A percentile compares a stretch with the other conserved stretches of the same genome.
phyloP scores from a whole-genome alignment of 2,888 invertebrate species.

The Drosophila pegasa region DNA sequence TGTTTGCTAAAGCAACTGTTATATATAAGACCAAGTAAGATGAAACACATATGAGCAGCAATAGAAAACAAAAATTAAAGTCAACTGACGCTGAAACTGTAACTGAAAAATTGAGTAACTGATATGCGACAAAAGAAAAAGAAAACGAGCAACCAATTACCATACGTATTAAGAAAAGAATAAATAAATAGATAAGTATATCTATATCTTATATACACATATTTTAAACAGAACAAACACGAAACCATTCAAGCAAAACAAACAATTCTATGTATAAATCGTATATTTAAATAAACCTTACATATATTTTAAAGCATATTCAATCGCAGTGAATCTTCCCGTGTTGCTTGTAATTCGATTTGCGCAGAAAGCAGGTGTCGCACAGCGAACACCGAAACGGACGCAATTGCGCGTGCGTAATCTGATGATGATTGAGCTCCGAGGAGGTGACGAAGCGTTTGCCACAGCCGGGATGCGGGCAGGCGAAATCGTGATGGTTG shows the following conservation, averaged over 20 bases:
- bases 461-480: constrained; percentile 66
- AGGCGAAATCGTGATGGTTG: constrained; percentile 71
- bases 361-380: constrained; percentile 66
- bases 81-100: constrained; percentile 59
- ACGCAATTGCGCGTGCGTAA: constrained; percentile 67
- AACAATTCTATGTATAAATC: constrained; percentile 66
- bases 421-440: constrained; percentile 78
- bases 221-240: constrained; percentile 30
- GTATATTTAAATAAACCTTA: constrained; percentile 78
- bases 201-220: constrained; percentile 10
- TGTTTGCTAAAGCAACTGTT: constrained; percentile 45
- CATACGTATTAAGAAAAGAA: constrained; percentile 12
- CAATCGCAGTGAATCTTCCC: constrained; percentile 61
- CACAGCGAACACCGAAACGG: constrained; percentile 72
- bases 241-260: constrained; percentile 27
- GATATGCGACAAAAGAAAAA: constrained; percentile 52
- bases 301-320: constrained; percentile 51
- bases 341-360: constrained; percentile 78
- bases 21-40: constrained; percentile 46
- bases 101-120: constrained; percentile 50
- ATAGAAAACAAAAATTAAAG: constrained; percentile 25
- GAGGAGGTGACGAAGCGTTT: constrained; percentile 76
- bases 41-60: constrained; percentile 29
- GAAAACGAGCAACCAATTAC: constrained; percentile 53
- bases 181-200: constrained; percentile 2